These are phyloP conservation scores for Lepus oiostolus DNA, from an alignment of 2,797 vertebrate species.

Conservation along the genomic window DNA sequence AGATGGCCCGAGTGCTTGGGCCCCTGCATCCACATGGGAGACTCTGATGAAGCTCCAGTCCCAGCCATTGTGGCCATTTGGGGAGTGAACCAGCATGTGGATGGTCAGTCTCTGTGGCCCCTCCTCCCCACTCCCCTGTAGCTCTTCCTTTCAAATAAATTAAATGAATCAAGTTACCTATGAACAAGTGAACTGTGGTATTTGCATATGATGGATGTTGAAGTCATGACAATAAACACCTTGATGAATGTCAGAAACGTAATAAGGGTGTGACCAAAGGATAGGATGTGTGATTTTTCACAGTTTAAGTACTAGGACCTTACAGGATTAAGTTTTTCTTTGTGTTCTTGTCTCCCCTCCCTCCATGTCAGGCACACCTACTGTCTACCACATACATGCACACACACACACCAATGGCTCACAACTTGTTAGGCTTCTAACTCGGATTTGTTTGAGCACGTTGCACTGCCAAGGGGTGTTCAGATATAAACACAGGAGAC, in stretches of 20 bases:
- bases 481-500: background rate
- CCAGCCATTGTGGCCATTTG: too few species aligned
- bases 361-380: background rate
- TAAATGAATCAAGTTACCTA: background rate
- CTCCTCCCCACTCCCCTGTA: too few species aligned
- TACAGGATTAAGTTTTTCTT: background rate
- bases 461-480: background rate
- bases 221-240: background rate
- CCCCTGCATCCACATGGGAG: too few species aligned
- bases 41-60: too few species aligned
- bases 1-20: too few species aligned
- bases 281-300: background rate
- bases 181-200: background rate
- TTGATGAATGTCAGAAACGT: background rate
- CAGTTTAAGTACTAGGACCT: background rate
- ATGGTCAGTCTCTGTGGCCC: too few species aligned
- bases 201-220: background rate
- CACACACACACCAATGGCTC: background rate
- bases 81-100: too few species aligned
- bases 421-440: background rate
- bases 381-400: background rate
- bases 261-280: too few species aligned
- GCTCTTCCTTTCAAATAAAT: too few species aligned
- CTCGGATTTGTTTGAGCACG: background rate
- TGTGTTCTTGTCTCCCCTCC: background rate